These are phyloP conservation scores for Oreotrochilus melanogaster DNA, from an alignment of 2,113 vertebrate genomes.

Conservation along the genomic window DNA sequence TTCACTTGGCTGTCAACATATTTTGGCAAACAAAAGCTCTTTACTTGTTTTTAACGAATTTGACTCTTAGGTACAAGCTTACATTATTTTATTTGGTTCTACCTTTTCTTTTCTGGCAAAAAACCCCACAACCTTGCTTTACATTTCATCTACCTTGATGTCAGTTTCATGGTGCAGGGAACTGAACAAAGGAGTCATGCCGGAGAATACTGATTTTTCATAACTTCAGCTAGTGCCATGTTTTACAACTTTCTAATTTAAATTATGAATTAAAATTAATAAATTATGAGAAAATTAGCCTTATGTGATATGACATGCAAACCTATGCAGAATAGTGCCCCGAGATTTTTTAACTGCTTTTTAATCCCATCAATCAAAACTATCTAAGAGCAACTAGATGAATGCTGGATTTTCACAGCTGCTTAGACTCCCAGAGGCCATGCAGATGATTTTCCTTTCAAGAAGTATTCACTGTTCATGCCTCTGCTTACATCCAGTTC, in stretches of 20 bases:
- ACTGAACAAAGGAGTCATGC: not conserved
- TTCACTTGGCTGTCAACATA: not conserved
- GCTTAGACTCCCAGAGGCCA: not conserved
- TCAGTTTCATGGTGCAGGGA: not conserved
- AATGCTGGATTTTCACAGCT: not conserved
- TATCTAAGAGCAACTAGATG: not conserved
- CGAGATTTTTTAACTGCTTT: constrained; percentile 5
- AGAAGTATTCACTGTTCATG: not conserved
- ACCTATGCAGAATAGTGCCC: not conserved
- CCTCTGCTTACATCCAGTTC: not conserved
- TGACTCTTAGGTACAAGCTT: not conserved
- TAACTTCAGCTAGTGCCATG: not conserved
- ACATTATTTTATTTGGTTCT: not conserved
- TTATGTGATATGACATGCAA: constrained; percentile 20
- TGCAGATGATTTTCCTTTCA: not conserved
- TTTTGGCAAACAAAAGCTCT: not conserved
- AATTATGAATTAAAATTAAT: constrained; percentile 64
- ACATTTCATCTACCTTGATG: not conserved
- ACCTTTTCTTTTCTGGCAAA: not conserved
- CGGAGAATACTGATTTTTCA: constrained; percentile 17
- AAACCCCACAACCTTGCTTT: not conserved
- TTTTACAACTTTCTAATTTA: constrained; percentile 34
- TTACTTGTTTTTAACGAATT: not conserved
- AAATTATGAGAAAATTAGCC: constrained; percentile 43
- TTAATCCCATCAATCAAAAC: constrained; percentile 9